Base-by-base conservation (phyloP, 2,888 invertebrate genomes). In the Drosophila merina region DNA sequence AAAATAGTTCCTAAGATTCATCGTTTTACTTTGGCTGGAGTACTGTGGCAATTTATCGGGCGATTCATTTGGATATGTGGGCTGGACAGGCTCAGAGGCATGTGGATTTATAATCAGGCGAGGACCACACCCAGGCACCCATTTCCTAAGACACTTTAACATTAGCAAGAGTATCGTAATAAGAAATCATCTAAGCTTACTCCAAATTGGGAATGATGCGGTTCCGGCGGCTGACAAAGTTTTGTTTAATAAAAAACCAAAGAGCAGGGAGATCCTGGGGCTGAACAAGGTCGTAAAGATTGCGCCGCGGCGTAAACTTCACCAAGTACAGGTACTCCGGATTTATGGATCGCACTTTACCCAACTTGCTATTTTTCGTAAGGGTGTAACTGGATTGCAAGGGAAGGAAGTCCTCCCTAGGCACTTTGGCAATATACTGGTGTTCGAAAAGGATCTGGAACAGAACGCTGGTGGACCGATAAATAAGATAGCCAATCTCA, bases 51-150 rank as follows among this genome's bases (percentile, higher is more conserved):
- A 31, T 12, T 80, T 63, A 2, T 54, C 12, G 1, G 63, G 10
- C 8, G 72, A 62, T 63, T 89, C 89, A 45, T 88, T 76, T 0
- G 74, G 62, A 56, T 79, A 79, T 0, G 88, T 31, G 0, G 72
- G 75, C 0, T 58, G 38, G 0, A 78, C 50, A 0, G 36, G 12
- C 33, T 76, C 57, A 0, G 73, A 12, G 14, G 67, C 4, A 31
- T 52, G 47, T 3, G 72, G 60, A 66, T 90, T 90, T 31, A 90
- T 75, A 54, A 95, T 95, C 1, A 95, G 90, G 88, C 93, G 93
- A 2, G 94, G 92, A 0, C 96, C 96, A 90, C 95, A 95, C 1
- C 94, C 94, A 0, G 96, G 96, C 69, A 96, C 93, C 94, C 95
- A 95, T 89, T 94, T 94, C 78, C 94, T 94, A 25, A 20, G 20